A percentile compares a stretch with the other conserved stretches of the same genome.
These are phyloP conservation scores for Rhea americana DNA, from an alignment of 2,113 vertebrate genomes.

Conservation along the genomic window DNA sequence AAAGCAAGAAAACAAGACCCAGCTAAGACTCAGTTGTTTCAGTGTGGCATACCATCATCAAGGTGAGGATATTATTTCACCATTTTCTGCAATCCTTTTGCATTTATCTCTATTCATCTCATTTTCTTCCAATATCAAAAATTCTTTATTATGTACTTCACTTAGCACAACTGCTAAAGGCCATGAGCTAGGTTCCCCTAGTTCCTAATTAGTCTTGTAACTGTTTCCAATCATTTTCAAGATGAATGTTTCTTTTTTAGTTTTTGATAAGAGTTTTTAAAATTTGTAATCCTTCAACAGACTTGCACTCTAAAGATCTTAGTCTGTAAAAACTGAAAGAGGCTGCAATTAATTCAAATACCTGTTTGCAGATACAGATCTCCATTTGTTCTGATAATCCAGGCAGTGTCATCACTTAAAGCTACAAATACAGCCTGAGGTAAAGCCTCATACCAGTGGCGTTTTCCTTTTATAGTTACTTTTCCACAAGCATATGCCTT, in stretches of 20 bases:
- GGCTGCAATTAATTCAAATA: slow-evolving; percentile 17
- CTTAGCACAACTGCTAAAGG: neutral
- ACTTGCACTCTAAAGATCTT: neutral
- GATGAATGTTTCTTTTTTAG: neutral
- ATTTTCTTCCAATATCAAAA: neutral
- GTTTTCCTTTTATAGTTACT: slow-evolving; percentile 90
- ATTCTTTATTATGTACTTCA: neutral
- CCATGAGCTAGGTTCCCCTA: neutral
- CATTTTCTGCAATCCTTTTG: neutral
- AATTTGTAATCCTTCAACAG: neutral
- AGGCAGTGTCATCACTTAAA: slow-evolving; percentile 92
- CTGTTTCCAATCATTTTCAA: neutral
- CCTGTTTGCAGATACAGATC: slow-evolving; percentile 96
- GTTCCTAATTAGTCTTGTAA: neutral
- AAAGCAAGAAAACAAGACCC: neutral
- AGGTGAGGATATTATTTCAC: neutral
- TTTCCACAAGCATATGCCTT: slow-evolving; percentile 96
- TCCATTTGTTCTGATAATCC: slow-evolving; percentile 94
- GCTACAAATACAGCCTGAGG: slow-evolving; percentile 88
- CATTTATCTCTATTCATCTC: neutral
- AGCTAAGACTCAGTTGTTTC: neutral
- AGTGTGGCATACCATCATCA: neutral
- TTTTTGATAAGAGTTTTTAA: neutral
- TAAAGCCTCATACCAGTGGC: slow-evolving; percentile 98
- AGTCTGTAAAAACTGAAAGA: neutral